These are phyloP conservation scores for Prunella strophiata DNA, from an alignment of 2,797 vertebrate species.

Conservation along the genomic window DNA sequence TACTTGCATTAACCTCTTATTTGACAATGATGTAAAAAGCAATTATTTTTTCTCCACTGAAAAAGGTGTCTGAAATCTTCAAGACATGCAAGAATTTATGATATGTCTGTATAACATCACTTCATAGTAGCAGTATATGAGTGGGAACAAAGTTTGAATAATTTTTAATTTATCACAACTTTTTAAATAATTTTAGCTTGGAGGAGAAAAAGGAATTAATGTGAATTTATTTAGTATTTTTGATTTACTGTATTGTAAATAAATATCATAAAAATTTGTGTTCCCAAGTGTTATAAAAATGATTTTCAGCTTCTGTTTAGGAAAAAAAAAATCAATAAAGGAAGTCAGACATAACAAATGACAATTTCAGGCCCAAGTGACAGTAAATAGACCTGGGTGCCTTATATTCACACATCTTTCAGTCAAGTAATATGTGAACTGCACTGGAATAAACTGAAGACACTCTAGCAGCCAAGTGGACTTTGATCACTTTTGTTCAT, in stretches of 20 bases:
- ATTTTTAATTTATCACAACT: not conserved
- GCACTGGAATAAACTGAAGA: constrained; percentile 21
- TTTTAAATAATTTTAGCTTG: not conserved
- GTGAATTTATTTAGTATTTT: not conserved
- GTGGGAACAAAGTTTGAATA: not conserved
- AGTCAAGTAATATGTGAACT: not conserved
- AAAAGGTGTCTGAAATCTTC: not conserved
- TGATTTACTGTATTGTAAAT: not conserved
- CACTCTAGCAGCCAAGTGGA: not conserved
- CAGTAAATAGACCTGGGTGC: not conserved
- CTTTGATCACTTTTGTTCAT: constrained; percentile 43
- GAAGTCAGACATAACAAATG: constrained; percentile 6
- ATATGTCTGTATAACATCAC: not conserved
- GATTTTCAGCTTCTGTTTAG: not conserved
- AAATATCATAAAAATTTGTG: not conserved
- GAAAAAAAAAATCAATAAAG: not conserved
- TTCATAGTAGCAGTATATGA: not conserved
- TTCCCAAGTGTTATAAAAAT: not conserved
- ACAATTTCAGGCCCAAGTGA: constrained; percentile 17
- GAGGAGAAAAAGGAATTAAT: not conserved
- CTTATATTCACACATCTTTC: constrained; percentile 14
- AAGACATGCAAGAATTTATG: not conserved
- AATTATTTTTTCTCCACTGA: not conserved
- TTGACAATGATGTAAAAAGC: not conserved
- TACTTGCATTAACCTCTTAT: not conserved